A percentile compares a stretch with the other conserved stretches of the same genome.
phyloP scores from a whole-genome alignment of 2,113 vertebrate species.

The Podarcis raffonei region DNA sequence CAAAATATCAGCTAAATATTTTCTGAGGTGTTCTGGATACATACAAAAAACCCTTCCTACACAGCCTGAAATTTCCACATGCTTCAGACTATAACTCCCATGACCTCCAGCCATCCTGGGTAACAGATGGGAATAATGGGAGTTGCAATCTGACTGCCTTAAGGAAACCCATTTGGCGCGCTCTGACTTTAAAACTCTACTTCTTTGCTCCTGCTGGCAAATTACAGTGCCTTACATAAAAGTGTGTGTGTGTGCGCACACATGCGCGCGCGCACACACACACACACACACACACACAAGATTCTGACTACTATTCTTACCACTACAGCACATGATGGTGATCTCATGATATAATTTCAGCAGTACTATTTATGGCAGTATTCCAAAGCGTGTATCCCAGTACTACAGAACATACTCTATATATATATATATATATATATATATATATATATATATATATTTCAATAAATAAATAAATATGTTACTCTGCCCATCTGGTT shows the following conservation, averaged over 20 bases:
- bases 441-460: background rate
- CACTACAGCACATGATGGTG: background rate
- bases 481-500: background rate
- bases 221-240: background rate
- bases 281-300: background rate
- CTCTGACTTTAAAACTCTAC: too few relatives aligned
- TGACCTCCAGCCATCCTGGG: too few relatives aligned
- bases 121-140: too few relatives aligned
- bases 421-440: background rate
- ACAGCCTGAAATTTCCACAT: too few relatives aligned
- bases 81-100: too few relatives aligned
- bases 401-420: background rate
- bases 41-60: too few relatives aligned
- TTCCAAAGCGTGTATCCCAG: constrained; percentile 24
- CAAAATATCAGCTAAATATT: too few relatives aligned
- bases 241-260: background rate
- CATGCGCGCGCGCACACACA: background rate
- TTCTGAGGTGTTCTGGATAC: too few relatives aligned
- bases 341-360: constrained; percentile 38
- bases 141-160: too few relatives aligned
- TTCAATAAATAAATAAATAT: background rate
- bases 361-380: constrained; percentile 30
- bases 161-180: too few relatives aligned
- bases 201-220: background rate
- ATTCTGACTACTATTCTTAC: background rate